phyloP scores from a whole-genome alignment of 2,888 invertebrate species.

The Pseudococcus jackbeardsleyi region DNA sequence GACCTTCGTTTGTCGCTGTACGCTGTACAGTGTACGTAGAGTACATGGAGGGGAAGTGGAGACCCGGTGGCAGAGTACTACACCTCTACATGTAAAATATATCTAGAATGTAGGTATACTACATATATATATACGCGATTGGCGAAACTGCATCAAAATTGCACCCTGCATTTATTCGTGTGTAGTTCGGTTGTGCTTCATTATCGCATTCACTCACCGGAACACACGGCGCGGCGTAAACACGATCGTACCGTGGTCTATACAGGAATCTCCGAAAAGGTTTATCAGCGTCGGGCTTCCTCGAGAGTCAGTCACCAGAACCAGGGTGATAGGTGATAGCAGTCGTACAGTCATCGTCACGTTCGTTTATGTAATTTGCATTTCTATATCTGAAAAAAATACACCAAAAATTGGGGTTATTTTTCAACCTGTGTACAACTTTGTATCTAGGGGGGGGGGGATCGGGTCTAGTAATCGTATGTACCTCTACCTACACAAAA shows the following conservation, averaged over 20 bases:
- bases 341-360: too few relatives aligned
- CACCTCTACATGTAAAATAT: too few relatives aligned
- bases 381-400: too few relatives aligned
- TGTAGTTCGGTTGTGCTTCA: conserved; percentile 50
- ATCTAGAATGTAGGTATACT: background rate
- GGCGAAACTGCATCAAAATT: conserved; percentile 52
- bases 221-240: conserved; percentile 19
- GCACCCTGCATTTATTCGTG: conserved; percentile 55
- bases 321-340: too few relatives aligned
- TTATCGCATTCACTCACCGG: conserved; percentile 52
- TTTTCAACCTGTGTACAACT: too few relatives aligned
- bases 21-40: background rate
- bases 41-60: background rate
- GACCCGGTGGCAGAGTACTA: background rate
- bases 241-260: conserved; percentile 7
- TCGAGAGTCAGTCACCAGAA: too few relatives aligned
- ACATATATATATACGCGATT: conserved; percentile 1
- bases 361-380: too few relatives aligned
- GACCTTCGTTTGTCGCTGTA: conserved; percentile 49
- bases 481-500: too few relatives aligned
- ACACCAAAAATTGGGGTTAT: too few relatives aligned
- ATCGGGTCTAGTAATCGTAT: too few relatives aligned
- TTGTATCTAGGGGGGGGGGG: too few relatives aligned
- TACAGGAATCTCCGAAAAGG: conserved; percentile 17
- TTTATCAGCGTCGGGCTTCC: too few relatives aligned